phyloP scores from a whole-genome alignment of 2,797 vertebrate species.

The Hafferia zeledoni region DNA sequence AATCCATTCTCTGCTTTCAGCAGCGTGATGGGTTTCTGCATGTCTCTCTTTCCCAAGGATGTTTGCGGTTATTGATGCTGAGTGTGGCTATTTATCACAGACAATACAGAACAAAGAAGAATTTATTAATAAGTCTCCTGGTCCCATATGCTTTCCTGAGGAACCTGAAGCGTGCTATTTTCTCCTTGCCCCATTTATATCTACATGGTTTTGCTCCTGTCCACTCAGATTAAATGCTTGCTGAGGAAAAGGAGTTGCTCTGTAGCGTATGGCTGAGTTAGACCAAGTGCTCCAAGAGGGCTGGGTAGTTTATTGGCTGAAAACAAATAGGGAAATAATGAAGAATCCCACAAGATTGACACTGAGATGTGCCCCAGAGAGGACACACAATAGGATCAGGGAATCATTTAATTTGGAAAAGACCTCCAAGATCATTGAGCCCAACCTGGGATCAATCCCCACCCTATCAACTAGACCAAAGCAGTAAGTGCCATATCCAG shows the following conservation, averaged over 20 bases:
- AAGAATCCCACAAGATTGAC: accelerated
- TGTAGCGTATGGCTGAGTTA: accelerated
- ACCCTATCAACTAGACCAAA: not conserved
- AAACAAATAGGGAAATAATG: not conserved
- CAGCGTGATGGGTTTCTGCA: not conserved
- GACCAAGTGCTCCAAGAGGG: not conserved
- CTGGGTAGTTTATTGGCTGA: accelerated
- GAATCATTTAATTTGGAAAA: not conserved
- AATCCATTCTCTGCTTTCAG: slow-evolving; percentile 55
- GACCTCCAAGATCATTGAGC: accelerated
- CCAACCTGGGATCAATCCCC: accelerated
- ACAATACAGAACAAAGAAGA: slow-evolving; percentile 55
- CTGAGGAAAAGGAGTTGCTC: not conserved
- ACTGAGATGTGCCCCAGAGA: not conserved
- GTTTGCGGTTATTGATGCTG: slow-evolving; percentile 65
- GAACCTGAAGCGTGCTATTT: slow-evolving; percentile 18
- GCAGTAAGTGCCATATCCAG: not conserved
- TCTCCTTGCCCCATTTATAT: slow-evolving; percentile 37
- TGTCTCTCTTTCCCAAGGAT: slow-evolving; percentile 61
- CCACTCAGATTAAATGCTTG: not conserved
- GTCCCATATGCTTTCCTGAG: not conserved
- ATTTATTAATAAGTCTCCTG: slow-evolving; percentile 67
- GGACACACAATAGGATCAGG: accelerated
- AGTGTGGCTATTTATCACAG: slow-evolving; percentile 61
- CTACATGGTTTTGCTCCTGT: not conserved